Conservation (phyloP, 2,797 vertebrate species). For the Enteromius fasciolatus region DNA sequence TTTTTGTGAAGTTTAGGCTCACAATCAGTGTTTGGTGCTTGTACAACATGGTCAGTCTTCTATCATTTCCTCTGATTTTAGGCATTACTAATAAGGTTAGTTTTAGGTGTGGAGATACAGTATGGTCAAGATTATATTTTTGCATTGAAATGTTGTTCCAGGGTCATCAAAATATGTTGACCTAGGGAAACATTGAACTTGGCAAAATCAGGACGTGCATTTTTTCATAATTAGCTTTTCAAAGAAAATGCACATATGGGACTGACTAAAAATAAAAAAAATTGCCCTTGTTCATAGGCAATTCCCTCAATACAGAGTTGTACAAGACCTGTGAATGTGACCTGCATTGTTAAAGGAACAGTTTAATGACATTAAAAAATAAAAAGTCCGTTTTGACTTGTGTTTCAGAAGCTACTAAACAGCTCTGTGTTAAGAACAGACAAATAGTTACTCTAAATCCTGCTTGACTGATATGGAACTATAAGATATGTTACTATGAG, state of each 20-base stretch:
- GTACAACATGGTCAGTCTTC: too few species aligned
- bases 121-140: too few species aligned
- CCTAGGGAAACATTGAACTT: too few species aligned
- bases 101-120: too few species aligned
- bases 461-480: background rate
- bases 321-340: background rate
- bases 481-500: background rate
- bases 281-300: background rate
- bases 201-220: too few species aligned
- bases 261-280: background rate
- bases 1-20: too few species aligned
- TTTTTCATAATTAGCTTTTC: background rate
- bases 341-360: background rate
- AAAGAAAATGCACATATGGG: background rate
- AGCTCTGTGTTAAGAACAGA: background rate
- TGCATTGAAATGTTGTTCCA: too few species aligned
- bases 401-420: background rate
- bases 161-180: too few species aligned
- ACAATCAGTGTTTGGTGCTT: too few species aligned
- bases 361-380: background rate
- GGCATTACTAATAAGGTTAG: too few species aligned
- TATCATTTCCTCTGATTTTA: too few species aligned
- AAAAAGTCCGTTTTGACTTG: background rate
- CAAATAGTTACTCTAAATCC: background rate
- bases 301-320: background rate